Percentiles rank a stretch among this genome's conserved stretches.
phyloP scores from a whole-genome alignment of 2,888 invertebrate genomes.

The Boloria euphrosyne region DNA sequence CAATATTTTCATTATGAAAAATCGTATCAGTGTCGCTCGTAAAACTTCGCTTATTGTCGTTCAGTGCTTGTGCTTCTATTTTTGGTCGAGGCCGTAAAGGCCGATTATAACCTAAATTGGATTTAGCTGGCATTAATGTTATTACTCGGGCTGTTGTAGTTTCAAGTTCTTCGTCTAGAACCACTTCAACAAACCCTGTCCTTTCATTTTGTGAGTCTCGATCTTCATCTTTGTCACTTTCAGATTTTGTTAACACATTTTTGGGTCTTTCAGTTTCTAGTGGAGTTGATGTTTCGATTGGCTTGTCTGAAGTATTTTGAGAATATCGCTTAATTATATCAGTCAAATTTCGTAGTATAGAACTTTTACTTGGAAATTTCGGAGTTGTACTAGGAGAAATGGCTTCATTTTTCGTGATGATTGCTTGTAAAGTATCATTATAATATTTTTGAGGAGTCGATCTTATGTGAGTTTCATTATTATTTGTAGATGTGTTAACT shows the following conservation, averaged over 20 bases:
- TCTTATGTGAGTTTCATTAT: constrained; percentile 66
- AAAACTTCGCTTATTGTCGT: constrained; percentile 65
- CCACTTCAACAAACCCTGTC: constrained; percentile 73
- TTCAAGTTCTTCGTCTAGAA: constrained; percentile 68
- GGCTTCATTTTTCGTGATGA: constrained; percentile 82
- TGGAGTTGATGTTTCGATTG: constrained; percentile 39
- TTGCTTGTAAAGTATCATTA: constrained; percentile 84
- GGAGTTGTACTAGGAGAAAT: constrained; percentile 71
- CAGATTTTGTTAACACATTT: constrained; percentile 44
- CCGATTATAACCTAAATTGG: constrained; percentile 88
- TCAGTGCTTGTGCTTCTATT: constrained; percentile 58
- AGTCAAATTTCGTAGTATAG: constrained; percentile 83
- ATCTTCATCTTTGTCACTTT: constrained; percentile 49
- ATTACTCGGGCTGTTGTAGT: constrained; percentile 69
- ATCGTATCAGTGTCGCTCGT: constrained; percentile 51
- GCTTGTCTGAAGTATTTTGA: constrained; percentile 73
- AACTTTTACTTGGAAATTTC: constrained; percentile 69
- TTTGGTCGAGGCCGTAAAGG: constrained; percentile 86
- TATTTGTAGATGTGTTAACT: constrained; percentile 78
- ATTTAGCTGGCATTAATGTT: constrained; percentile 89
- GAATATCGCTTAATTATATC: constrained; percentile 84
- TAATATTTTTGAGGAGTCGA: constrained; percentile 79
- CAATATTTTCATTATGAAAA: constrained; percentile 48
- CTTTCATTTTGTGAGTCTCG: constrained; percentile 60
- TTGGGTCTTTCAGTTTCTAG: constrained; percentile 43